Evolutionary conservation across 2,888 invertebrate genomes (phyloP).

Genomic region (Melangyna quadrimaculata): DNA sequence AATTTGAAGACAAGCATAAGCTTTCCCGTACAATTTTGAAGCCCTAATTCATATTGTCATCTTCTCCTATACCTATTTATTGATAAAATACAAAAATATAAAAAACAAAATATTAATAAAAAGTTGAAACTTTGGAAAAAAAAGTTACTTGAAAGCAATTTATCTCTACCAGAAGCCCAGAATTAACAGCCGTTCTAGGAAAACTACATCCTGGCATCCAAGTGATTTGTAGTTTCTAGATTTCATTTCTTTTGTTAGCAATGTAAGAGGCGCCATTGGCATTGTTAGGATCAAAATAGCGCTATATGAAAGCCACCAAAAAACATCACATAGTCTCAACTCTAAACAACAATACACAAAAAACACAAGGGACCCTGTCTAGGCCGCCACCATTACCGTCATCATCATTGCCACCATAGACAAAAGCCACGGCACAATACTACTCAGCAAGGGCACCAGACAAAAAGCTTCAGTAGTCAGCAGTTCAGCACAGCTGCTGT

Average conservation of each 20-base stretch:
- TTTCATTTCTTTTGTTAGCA: conserved; percentile 63
- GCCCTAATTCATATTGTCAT: not conserved
- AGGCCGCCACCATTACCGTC: conserved; percentile 62
- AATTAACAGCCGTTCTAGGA: conserved; percentile 57
- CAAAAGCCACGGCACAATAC: conserved; percentile 60
- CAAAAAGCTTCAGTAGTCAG: too few relatives aligned
- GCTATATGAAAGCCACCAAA: conserved; percentile 20
- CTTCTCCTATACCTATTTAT: not conserved
- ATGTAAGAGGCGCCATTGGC: conserved; percentile 70
- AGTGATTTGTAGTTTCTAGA: conserved; percentile 69
- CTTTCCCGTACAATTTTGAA: not conserved
- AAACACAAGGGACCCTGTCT: conserved; percentile 65
- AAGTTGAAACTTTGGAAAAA: not conserved
- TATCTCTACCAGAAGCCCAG: conserved; percentile 49
- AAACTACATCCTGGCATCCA: conserved; percentile 64
- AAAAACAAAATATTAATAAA: not conserved
- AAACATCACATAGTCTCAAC: conserved; percentile 48
- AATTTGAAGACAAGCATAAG: not conserved
- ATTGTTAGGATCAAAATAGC: conserved; percentile 69
- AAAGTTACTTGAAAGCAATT: conserved; percentile 46
- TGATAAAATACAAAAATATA: not conserved
- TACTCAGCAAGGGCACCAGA: conserved; percentile 51
- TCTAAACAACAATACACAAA: conserved; percentile 49
- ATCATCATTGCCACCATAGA: conserved; percentile 69
- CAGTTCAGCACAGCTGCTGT: conserved; percentile 56